Evolutionary conservation across 2,113 vertebrate genomes (phyloP).

Genomic region (Cololabis saira): DNA sequence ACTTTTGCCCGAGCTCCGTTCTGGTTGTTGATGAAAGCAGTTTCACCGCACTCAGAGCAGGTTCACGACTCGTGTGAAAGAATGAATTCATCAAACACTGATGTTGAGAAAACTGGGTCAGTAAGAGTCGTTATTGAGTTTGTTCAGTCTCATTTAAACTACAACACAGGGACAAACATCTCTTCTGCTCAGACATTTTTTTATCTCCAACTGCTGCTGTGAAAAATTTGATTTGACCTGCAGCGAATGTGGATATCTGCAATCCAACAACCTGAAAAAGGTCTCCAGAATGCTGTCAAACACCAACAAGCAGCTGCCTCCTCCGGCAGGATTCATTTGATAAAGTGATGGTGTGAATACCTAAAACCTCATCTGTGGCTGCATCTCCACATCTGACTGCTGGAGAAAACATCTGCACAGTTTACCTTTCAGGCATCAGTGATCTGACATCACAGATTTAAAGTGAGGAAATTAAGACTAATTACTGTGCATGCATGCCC

Average conservation of each 20-base stretch:
- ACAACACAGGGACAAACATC: no score
- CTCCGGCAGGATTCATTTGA: constrained; percentile 5
- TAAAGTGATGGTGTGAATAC: background rate
- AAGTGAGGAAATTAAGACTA: background rate
- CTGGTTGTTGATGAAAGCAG: no score
- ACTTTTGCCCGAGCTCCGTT: no score
- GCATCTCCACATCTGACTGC: background rate
- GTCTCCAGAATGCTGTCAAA: background rate
- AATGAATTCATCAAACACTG: no score
- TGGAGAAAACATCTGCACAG: no score
- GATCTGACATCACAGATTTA: background rate
- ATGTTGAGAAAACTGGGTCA: no score
- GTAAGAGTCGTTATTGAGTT: no score
- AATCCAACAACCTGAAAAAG: constrained; percentile 1
- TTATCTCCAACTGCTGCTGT: background rate
- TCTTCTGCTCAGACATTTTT: background rate
- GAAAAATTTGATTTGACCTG: constrained; percentile 1
- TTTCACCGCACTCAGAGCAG: no score
- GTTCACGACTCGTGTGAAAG: no score
- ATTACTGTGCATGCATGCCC: background rate
- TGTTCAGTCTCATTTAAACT: no score
- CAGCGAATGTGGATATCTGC: background rate
- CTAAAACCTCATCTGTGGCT: background rate
- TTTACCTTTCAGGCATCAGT: no score
- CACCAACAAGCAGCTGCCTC: constrained; percentile 13